Percentiles rank a stretch among this genome's conserved stretches.
Conservation (phyloP, 2,797 vertebrate species). For the Platyrinchus mystaceus region DNA sequence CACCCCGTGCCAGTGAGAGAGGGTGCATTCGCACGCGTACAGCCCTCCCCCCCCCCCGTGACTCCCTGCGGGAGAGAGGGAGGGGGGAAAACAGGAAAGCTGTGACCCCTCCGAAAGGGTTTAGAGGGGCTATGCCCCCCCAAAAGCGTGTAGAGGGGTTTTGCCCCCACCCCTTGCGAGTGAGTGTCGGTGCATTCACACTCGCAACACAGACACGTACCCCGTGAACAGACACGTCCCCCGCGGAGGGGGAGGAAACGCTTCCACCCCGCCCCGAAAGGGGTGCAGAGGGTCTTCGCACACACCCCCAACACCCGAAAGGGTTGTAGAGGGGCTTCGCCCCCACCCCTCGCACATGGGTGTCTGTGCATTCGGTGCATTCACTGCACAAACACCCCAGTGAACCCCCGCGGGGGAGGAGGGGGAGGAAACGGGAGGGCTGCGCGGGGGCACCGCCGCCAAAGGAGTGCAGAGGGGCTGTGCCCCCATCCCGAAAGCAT, state of each 20-base stretch:
- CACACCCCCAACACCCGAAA: no score
- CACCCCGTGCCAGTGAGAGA: no score
- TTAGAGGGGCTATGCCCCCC: no score
- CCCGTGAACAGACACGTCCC: no score
- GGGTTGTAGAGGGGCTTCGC: not conserved
- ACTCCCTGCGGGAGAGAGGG: no score
- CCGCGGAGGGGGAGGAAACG: not conserved
- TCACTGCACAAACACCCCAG: not conserved
- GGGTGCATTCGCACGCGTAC: no score
- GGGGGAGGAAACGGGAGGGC: not conserved
- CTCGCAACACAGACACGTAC: no score
- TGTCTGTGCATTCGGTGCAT: not conserved
- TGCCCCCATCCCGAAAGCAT: not conserved
- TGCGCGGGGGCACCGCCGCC: not conserved
- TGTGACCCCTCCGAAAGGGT: no score
- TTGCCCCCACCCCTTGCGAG: not conserved
- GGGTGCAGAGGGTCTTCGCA: not conserved
- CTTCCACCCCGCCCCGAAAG: no score
- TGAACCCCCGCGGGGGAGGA: not conserved
- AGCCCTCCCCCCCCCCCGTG: no score
- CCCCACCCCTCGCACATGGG: not conserved
- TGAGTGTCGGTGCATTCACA: not conserved
- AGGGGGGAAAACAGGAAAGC: no score
- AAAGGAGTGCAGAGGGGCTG: not conserved
- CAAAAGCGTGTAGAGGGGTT: not conserved